Evolutionary conservation across 2,888 invertebrate species (phyloP).

Genomic region (Tenodera sinensis): DNA sequence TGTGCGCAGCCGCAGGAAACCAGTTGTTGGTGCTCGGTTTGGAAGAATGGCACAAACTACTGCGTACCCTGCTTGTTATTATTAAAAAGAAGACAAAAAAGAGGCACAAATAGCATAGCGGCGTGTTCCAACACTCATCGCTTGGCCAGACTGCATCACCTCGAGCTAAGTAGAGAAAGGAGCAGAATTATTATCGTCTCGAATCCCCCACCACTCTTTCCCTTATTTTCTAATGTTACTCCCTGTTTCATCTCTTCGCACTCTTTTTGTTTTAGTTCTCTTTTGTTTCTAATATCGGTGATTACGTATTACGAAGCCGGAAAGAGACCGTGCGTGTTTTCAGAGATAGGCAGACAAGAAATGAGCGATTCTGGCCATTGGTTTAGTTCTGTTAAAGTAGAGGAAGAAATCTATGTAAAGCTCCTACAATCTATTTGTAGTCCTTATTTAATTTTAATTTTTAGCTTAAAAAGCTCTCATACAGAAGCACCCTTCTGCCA

Average conservation of each 20-base stretch:
- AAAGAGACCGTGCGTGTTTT: not conserved
- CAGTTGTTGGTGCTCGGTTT: not conserved
- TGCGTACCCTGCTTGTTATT: not conserved
- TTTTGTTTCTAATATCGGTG: not conserved
- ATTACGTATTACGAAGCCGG: not conserved
- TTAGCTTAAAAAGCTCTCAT: too few species aligned
- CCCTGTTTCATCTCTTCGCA: not conserved
- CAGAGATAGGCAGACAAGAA: not conserved
- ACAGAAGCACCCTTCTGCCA: too few species aligned
- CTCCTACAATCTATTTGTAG: too few species aligned
- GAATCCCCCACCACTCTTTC: not conserved
- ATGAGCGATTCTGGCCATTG: not conserved
- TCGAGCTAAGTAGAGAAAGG: not conserved
- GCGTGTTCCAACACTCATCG: not conserved
- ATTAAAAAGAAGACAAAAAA: not conserved
- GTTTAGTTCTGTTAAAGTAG: not conserved
- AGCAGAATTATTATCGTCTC: not conserved
- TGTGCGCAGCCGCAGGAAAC: not conserved
- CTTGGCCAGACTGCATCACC: not conserved
- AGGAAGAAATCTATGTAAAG: too few species aligned
- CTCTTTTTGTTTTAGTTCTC: not conserved
- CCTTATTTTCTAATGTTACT: not conserved
- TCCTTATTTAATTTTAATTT: too few species aligned
- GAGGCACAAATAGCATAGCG: not conserved
- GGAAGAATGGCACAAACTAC: not conserved